Percentiles rank a stretch among this genome's conserved stretches.
Evolutionary conservation across 2,113 vertebrate species (phyloP).

Genomic region (Microcebus murinus): DNA sequence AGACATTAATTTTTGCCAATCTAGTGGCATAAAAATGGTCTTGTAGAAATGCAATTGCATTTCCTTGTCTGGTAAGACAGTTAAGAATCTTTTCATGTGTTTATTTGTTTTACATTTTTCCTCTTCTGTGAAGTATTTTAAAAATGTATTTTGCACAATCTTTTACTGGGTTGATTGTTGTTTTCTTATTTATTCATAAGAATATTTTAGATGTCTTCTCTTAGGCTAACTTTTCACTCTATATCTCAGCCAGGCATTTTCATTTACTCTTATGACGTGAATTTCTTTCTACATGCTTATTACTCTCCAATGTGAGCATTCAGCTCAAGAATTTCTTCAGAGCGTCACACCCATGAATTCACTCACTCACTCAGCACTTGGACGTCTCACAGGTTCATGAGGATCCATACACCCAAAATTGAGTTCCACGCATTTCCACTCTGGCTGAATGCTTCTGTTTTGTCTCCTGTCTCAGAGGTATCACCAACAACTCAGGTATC

Average conservation of each 20-base stretch:
- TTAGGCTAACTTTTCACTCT: neutral
- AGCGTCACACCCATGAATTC: neutral
- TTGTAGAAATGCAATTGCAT: neutral
- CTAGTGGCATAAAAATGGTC: neutral
- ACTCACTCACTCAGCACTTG: neutral
- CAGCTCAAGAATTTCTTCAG: neutral
- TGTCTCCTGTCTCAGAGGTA: neutral
- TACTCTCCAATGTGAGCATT: conserved; percentile 35
- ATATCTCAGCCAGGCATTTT: neutral
- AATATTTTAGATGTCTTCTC: conserved; percentile 28
- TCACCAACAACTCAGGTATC: neutral
- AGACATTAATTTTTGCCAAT: neutral
- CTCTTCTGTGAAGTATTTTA: neutral
- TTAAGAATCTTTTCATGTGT: neutral
- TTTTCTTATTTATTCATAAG: neutral
- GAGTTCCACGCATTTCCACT: neutral
- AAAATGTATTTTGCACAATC: neutral
- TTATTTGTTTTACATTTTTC: conserved; percentile 7
- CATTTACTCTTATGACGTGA: neutral
- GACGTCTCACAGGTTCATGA: neutral
- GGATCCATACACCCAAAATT: neutral
- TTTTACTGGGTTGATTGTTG: neutral
- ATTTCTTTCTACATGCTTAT: neutral
- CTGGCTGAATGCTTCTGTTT: neutral
- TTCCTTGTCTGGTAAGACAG: neutral